Percentiles rank a stretch among this genome's conserved stretches.
Evolutionary conservation across 2,113 vertebrate species (phyloP).

Genomic region (Myotis davidii): DNA sequence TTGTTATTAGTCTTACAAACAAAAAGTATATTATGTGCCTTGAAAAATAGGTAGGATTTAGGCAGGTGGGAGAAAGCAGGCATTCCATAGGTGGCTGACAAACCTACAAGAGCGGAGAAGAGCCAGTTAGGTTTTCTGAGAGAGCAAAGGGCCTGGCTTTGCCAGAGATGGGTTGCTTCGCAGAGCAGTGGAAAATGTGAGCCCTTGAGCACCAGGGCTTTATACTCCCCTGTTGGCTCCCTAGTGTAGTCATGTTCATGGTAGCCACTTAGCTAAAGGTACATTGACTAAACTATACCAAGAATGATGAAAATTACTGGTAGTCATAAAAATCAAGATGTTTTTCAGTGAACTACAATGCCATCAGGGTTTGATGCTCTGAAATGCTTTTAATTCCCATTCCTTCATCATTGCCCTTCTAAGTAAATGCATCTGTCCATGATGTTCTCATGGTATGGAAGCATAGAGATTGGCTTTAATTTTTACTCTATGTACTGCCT

Average conservation of each 20-base stretch:
- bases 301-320: conserved; percentile 46
- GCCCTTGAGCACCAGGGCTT: background rate
- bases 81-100: background rate
- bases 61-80: background rate
- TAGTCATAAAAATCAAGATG: conserved; percentile 60
- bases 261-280: background rate
- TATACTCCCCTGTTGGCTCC: too few species aligned
- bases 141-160: background rate
- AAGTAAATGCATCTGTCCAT: background rate
- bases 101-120: background rate
- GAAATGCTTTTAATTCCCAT: background rate
- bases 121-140: background rate
- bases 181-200: background rate
- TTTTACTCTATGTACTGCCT: background rate
- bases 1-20: background rate
- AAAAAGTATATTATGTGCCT: background rate
- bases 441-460: background rate
- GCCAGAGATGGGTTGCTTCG: background rate
- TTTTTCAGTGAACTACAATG: background rate
- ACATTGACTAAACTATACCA: conserved; percentile 22
- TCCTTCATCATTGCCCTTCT: background rate
- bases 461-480: background rate
- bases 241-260: background rate
- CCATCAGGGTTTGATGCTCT: background rate
- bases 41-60: background rate